Evolutionary conservation across 1,140 invertebrate species (phyloP), one percentile per base, ranked within the genome.

Genomic region (Drosophila hydei): DNA sequence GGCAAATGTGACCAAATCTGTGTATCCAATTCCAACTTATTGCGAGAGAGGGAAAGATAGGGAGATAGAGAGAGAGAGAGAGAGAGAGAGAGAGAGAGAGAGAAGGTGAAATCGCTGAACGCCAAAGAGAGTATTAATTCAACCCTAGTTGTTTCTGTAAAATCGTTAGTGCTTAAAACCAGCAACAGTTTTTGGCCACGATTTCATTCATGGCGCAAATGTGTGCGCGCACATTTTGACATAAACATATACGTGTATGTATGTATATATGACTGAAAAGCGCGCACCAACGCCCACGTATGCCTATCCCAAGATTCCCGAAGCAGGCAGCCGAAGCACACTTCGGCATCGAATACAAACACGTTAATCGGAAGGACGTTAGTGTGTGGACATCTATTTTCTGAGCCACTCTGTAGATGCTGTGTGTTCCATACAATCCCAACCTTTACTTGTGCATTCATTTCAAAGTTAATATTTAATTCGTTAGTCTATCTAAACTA

Each of bases 121-220:
- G 9, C 1, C 7, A 18, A 7, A 51, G 25, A 25, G 3, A 27
- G 14, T 51, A 8, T 2, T 12, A 40, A 40, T 55, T 40, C 52
- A 55, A 23, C 52, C 52, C 52, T 16, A 14, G 36, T 3, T 38
- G 19, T 18, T 16, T 19, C 42, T 9, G n/a, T n/a, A n/a, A 23
- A 48, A 48, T 19, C 12, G 27, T 16, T 18, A 36, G 8, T 0
- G 21, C 30, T 30, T 21, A n/a, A 52, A n/a, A n/a, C 43, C 18
- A 58, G 52, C 68, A 51, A 52, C 52, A 71, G 48, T 58, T 64
- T 27, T 45, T 56, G 42, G 4, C 7, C 8, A 71, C 18, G 36
- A 48, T 54, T 71, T 71, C 61, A 71, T 71, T 71, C 61, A 71
- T 58, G 68, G 61, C 68, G 59, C 27, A 62, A 48, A 62, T 69